Conservation (phyloP, 2,113 vertebrate genomes). For the Rhombomys opimus region DNA sequence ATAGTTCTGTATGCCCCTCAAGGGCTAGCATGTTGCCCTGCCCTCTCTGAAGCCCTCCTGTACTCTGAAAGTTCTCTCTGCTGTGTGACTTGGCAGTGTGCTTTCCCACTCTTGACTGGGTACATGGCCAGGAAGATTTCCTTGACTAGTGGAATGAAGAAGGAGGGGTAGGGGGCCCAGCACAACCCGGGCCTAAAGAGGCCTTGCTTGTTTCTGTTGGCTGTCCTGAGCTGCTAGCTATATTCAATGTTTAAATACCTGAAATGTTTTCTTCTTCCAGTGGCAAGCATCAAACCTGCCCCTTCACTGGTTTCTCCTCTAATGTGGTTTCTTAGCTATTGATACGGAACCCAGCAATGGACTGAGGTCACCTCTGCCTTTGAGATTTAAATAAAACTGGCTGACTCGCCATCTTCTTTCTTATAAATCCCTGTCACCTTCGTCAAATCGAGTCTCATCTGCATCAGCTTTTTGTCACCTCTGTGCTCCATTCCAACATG, state of each 20-base stretch:
- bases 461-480: neutral
- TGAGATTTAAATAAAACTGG: neutral
- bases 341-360: neutral
- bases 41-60: too few species aligned
- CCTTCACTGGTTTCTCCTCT: neutral
- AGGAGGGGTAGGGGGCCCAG: neutral
- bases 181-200: neutral
- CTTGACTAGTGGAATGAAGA: neutral
- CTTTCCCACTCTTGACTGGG: neutral
- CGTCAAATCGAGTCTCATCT: neutral
- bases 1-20: neutral
- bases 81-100: neutral
- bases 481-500: neutral
- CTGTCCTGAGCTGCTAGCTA: neutral
- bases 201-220: neutral
- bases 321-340: neutral
- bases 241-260: neutral
- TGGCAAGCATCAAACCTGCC: neutral
- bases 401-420: neutral
- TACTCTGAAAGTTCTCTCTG: neutral
- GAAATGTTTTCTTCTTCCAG: neutral
- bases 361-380: neutral
- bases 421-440: neutral
- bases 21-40: neutral
- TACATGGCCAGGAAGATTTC: neutral